phyloP scores from a whole-genome alignment of 2,113 vertebrate species.

The Haemorhous mexicanus region DNA sequence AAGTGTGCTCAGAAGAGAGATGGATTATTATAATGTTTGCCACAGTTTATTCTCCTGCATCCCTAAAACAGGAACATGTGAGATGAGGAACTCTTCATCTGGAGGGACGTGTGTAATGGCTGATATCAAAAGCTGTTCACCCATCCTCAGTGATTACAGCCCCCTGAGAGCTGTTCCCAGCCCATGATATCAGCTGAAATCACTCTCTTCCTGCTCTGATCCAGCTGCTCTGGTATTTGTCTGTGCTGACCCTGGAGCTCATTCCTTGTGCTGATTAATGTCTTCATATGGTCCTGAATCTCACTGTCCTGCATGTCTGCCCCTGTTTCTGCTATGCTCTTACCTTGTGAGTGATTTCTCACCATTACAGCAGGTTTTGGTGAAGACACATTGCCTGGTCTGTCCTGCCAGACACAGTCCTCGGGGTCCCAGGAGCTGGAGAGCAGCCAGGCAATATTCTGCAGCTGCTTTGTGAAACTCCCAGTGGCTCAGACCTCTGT shows the following conservation, averaged over 20 bases:
- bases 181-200: neutral
- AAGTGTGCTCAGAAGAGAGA: neutral
- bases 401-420: neutral
- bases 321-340: neutral
- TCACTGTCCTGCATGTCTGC: neutral
- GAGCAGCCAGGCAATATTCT: constrained; percentile 33
- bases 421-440: neutral
- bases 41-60: neutral
- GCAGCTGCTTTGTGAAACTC: constrained; percentile 28
- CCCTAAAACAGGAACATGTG: neutral
- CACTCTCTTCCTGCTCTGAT: neutral
- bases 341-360: constrained; percentile 4
- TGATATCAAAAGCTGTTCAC: neutral
- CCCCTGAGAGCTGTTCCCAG: neutral
- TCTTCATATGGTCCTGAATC: neutral
- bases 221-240: neutral
- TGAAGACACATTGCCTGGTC: neutral
- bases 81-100: neutral
- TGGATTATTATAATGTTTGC: neutral
- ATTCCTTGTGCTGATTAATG: neutral
- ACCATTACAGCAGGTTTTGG: neutral
- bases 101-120: neutral
- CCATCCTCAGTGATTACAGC: neutral
- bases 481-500: neutral
- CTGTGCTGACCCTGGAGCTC: neutral